Base-by-base conservation (phyloP, 2,797 vertebrate species). In the Myiothlypis chrysogaster region DNA sequence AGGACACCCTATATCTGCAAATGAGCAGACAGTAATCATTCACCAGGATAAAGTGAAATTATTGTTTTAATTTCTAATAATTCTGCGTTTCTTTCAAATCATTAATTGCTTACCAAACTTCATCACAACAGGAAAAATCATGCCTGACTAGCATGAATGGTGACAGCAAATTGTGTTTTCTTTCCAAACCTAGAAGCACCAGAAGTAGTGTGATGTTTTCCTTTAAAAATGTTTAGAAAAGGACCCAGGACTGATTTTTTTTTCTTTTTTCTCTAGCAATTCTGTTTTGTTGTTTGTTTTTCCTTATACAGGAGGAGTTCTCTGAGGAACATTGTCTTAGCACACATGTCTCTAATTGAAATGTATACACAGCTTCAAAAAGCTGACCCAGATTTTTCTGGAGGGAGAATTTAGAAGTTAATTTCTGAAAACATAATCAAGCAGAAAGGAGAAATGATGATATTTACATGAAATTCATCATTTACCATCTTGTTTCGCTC, bases 361-460 rank as follows among this genome's bases (percentile, higher is more conserved):
- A 78, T 25, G 46, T 32, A 53, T 9, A 53, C 6, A 35, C 23
- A 60, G 46, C 22, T 47, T 61, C 1, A 0, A 78, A 89, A 87
- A 32, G 9, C 11, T 91, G 82, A 93, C 89, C 93, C 87, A 85
- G 90, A 85, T 85, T 89, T 89, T 91, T 75, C 57, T 69, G 21
- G 4, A 12, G 34, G 50, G 52, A 60, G 20, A 92, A 84, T 64
- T 82, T 60, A 60, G 41, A 83, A 89, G 20, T 71, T 77, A 87
- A 83, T 81, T 64, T 56, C 68, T n/a, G 25, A 87, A 89, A 95
- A 69, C 11, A 23, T 87, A 83, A 78, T 61, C 35, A 94, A 95
- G 80, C 59, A 73, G 35, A 78, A 90, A 63, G 7, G 4, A n/a
- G 16, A 93, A 94, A 65, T 1, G 1, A 55, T 46, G 93, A 64